Percentiles rank a stretch among this genome's conserved stretches.
Conservation (phyloP, 2,888 invertebrate genomes). For the Seira ritae region DNA sequence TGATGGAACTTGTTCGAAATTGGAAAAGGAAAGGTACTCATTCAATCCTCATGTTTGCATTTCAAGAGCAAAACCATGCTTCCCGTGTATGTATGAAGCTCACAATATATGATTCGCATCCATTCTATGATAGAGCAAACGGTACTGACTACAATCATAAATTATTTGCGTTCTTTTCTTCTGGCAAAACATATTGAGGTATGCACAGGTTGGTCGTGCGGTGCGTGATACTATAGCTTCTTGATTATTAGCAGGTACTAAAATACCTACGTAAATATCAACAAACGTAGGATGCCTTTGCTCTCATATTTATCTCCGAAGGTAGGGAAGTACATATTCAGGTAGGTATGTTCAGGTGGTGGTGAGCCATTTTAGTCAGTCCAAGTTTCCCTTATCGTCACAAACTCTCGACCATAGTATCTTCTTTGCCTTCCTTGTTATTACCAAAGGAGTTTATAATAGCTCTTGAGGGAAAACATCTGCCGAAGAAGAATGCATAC, state of each 20-base stretch:
- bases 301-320: slow-evolving; percentile 14
- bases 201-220: slow-evolving; percentile 16
- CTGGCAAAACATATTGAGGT: slow-evolving; percentile 27
- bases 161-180: slow-evolving; percentile 41
- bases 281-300: slow-evolving; percentile 10
- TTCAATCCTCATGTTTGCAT: not conserved
- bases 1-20: slow-evolving; percentile 59
- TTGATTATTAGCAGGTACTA: slow-evolving; percentile 44
- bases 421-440: slow-evolving; percentile 13
- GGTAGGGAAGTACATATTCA: slow-evolving; percentile 6
- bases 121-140: not conserved
- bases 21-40: slow-evolving; percentile 49
- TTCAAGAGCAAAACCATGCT: slow-evolving; percentile 10
- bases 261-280: slow-evolving; percentile 19
- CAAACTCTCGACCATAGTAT: slow-evolving; percentile 48
- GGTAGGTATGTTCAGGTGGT: too few relatives aligned
- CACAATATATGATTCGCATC: not conserved
- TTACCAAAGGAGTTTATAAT: slow-evolving; percentile 37
- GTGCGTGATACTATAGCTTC: slow-evolving; percentile 25
- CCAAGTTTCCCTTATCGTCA: slow-evolving; percentile 11
- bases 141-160: slow-evolving; percentile 11
- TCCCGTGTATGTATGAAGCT: not conserved
- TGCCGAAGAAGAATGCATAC: slow-evolving; percentile 42
- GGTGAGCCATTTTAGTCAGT: slow-evolving; percentile 34
- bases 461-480: slow-evolving; percentile 60